Evolutionary conservation across 2,888 invertebrate genomes (phyloP).

Genomic region (Polydrusus tereticollis): DNA sequence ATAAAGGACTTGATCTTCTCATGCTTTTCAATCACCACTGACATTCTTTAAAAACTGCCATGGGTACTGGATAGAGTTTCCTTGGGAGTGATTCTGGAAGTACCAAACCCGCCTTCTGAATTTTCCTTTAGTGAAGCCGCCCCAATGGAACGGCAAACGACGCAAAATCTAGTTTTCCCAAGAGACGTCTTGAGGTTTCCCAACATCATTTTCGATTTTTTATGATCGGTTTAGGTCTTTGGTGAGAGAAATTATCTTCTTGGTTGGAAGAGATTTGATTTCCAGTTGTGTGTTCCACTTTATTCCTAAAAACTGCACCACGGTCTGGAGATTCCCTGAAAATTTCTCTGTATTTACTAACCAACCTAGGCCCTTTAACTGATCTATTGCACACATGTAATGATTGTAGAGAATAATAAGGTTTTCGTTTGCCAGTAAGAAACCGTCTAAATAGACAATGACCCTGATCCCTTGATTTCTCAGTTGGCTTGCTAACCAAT

Average conservation of each 20-base stretch:
- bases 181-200: constrained; percentile 9
- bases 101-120: constrained; percentile 9
- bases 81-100: constrained; percentile 22
- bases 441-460: constrained; percentile 49
- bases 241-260: constrained; percentile 1
- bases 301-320: constrained; percentile 24
- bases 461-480: constrained; percentile 40
- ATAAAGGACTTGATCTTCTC: constrained; percentile 1
- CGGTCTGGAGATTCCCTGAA: not conserved
- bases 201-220: constrained; percentile 11
- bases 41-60: constrained; percentile 4
- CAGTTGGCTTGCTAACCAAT: no score
- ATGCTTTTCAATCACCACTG: not conserved
- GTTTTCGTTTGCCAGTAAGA: constrained; percentile 41
- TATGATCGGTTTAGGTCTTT: constrained; percentile 24
- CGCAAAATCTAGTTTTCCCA: constrained; percentile 26
- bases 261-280: constrained; percentile 16
- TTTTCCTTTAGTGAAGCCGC: constrained; percentile 4
- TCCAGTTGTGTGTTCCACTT: constrained; percentile 13
- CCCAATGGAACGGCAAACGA: constrained; percentile 14
- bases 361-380: constrained; percentile 44
- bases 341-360: constrained; percentile 25
- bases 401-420: constrained; percentile 7
- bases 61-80: constrained; percentile 1
- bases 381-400: not conserved